These are phyloP conservation scores for Helleia helle DNA, from an alignment of 2,888 invertebrate species.

Conservation along the genomic window DNA sequence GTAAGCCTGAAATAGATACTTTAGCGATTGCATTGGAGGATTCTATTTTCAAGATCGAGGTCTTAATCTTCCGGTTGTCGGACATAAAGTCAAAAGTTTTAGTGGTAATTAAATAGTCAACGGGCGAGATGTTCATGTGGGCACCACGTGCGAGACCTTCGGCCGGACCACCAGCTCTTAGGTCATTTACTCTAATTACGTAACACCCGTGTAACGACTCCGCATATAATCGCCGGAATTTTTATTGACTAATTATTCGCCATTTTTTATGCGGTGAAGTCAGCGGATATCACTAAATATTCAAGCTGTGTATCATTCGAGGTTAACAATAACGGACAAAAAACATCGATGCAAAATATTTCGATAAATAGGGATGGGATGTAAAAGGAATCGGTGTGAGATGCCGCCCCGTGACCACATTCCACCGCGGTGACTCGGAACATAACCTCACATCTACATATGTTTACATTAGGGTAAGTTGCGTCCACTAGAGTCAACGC, in stretches of 20 bases:
- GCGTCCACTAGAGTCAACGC: constrained; percentile 51
- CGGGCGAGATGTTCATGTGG: constrained; percentile 26
- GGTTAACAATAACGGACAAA: constrained; percentile 66
- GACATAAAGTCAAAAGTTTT: constrained; percentile 13
- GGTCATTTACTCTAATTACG: constrained; percentile 73
- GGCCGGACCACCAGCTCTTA: constrained; percentile 49
- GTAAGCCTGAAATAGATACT: no score
- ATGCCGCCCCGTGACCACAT: constrained; percentile 36
- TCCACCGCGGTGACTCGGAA: constrained; percentile 53
- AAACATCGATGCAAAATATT: constrained; percentile 53
- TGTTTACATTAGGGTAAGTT: no score
- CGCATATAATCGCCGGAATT: constrained; percentile 69
- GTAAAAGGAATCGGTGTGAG: not conserved
- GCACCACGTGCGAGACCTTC: constrained; percentile 58
- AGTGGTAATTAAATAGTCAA: constrained; percentile 20
- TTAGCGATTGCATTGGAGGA: no score
- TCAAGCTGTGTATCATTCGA: constrained; percentile 71
- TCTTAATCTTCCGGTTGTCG: not conserved
- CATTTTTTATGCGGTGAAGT: constrained; percentile 69
- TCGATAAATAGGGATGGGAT: constrained; percentile 37
- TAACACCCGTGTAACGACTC: constrained; percentile 67
- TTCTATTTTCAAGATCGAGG: no score
- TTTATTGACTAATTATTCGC: constrained; percentile 73
- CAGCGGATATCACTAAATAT: constrained; percentile 74
- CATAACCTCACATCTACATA: constrained; percentile 35